Evolutionary conservation across 2,888 invertebrate genomes (phyloP).

Genomic region (Nephrotoma appendiculata): DNA sequence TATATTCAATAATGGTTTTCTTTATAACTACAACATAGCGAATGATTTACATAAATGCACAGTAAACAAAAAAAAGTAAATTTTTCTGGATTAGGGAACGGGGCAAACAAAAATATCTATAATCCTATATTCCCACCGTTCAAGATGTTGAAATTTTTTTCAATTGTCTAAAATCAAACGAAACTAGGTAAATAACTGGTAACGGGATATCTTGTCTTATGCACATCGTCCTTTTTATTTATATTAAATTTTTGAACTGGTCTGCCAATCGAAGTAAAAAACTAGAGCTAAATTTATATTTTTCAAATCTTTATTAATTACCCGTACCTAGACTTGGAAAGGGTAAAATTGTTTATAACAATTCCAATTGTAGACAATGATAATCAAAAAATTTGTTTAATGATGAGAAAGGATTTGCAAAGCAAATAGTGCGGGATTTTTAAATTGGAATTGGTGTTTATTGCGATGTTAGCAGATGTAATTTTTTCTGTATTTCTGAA

Average conservation of each 20-base stretch:
- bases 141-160: not conserved
- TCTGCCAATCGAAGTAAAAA: not conserved
- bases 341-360: not conserved
- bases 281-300: not conserved
- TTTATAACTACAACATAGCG: not conserved
- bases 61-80: not conserved
- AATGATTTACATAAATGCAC: not conserved
- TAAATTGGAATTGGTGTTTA: too few species aligned
- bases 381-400: not conserved
- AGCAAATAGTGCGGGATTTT: too few species aligned
- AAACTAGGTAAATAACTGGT: not conserved
- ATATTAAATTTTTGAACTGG: not conserved
- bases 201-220: not conserved
- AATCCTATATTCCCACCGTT: conserved; percentile 7
- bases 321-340: not conserved
- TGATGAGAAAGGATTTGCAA: not conserved
- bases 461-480: too few species aligned
- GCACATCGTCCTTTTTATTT: not conserved
- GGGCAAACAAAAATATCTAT: conserved; percentile 1
- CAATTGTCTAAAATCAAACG: not conserved
- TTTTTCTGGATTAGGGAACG: conserved; percentile 1
- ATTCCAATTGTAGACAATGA: not conserved
- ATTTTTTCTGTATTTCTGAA: too few species aligned
- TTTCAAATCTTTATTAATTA: not conserved
- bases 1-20: not conserved